These are phyloP conservation scores for Rhagoletis zephyria DNA, from an alignment of 1,140 invertebrate species.

Conservation along the genomic window DNA sequence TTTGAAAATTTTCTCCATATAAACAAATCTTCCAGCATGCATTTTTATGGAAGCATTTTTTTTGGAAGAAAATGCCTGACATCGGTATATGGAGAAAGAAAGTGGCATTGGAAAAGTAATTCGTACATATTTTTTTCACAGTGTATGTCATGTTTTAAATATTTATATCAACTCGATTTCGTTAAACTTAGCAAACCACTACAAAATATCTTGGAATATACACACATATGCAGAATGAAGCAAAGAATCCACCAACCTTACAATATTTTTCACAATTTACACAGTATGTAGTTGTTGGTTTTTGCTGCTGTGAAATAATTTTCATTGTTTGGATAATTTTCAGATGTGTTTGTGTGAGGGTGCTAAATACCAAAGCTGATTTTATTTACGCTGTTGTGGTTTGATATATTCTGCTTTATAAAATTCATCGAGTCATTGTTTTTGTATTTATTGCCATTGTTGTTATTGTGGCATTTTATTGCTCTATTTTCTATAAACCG, in stretches of 20 bases:
- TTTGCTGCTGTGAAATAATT: not conserved
- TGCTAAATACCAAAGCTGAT: not conserved
- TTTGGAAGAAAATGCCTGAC: no score
- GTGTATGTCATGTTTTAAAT: constrained; percentile 28
- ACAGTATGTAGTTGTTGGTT: not conserved
- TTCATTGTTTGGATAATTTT: not conserved
- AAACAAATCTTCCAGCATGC: no score
- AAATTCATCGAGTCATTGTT: no score
- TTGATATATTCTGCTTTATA: not conserved
- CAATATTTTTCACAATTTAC: constrained; percentile 67
- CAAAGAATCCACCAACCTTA: constrained; percentile 65
- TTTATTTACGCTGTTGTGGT: not conserved
- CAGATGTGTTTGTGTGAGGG: not conserved
- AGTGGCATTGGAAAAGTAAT: no score
- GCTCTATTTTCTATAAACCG: constrained; percentile 5
- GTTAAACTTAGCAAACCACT: constrained; percentile 55
- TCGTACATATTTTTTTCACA: not conserved
- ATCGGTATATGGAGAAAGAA: no score
- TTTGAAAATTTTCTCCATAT: no score
- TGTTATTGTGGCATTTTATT: constrained; percentile 1
- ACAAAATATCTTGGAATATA: constrained; percentile 59
- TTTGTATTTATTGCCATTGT: not conserved
- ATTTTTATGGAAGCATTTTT: no score
- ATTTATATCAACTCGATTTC: constrained; percentile 41
- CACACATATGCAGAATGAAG: constrained; percentile 55